phyloP scores from a whole-genome alignment of 2,797 vertebrate species.

The Eremophila alpestris region DNA sequence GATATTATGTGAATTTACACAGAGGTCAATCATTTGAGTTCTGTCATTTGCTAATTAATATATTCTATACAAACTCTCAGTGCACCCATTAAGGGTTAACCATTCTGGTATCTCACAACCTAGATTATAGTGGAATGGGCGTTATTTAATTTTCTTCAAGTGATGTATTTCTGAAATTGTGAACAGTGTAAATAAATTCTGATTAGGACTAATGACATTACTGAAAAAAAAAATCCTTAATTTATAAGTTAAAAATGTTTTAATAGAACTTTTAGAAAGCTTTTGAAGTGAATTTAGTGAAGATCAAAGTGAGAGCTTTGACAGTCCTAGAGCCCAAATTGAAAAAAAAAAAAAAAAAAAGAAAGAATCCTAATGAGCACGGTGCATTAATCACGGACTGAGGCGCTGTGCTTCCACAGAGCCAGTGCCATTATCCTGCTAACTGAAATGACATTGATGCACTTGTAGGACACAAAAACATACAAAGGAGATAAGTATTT shows the following conservation, averaged over 20 bases:
- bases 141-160: background rate
- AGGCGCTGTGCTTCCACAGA: background rate
- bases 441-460: conserved; percentile 1
- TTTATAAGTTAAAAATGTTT: background rate
- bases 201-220: background rate
- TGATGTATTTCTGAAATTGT: background rate
- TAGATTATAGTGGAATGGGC: background rate
- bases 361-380: background rate
- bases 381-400: conserved; percentile 44
- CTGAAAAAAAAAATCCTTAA: background rate
- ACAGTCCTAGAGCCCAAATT: background rate
- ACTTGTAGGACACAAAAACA: background rate
- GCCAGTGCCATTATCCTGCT: background rate
- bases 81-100: background rate
- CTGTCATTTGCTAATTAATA: background rate
- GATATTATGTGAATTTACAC: background rate
- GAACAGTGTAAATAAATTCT: background rate
- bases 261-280: conserved; percentile 2
- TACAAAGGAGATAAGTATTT: background rate
- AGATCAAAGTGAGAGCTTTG: conserved; percentile 31
- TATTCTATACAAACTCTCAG: background rate
- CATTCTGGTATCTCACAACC: background rate
- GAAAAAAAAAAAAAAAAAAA: conserved; percentile 35
- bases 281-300: conserved; percentile 53
- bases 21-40: background rate